Percentiles rank a stretch among this genome's conserved stretches.
These are phyloP conservation scores for Microchrysa polita DNA, from an alignment of 2,888 invertebrate species.

Conservation along the genomic window DNA sequence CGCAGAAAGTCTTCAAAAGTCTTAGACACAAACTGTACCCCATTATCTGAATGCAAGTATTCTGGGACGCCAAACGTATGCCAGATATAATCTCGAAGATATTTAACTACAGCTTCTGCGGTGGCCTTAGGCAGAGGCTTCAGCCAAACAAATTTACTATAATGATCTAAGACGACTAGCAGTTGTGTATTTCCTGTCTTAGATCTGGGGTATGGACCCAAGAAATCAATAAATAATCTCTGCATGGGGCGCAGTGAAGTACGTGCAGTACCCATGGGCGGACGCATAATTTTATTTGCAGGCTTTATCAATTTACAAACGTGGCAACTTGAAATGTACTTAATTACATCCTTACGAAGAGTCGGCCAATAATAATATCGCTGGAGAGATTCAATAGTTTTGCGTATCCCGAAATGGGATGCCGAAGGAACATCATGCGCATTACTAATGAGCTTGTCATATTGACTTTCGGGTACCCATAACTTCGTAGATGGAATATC, in stretches of 20 bases:
- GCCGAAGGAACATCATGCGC: constrained; percentile 29
- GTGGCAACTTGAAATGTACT: constrained; percentile 38
- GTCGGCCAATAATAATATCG: too few species aligned
- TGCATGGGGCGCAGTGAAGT: constrained; percentile 8
- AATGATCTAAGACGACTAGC: constrained; percentile 3
- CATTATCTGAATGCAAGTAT: background rate
- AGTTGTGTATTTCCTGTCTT: constrained; percentile 35
- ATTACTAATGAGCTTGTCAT: constrained; percentile 7
- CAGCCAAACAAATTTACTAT: background rate
- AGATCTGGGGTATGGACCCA: constrained; percentile 25
- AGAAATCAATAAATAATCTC: constrained; percentile 21
- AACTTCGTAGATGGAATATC: too few species aligned
- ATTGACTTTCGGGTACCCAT: too few species aligned
- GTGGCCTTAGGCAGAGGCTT: constrained; percentile 12
- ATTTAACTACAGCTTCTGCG: background rate
- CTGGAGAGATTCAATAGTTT: constrained; percentile 39
- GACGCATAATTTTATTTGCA: constrained; percentile 13
- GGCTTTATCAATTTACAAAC: constrained; percentile 34
- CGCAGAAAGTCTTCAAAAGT: background rate
- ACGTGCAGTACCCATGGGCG: background rate
- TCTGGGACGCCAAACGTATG: constrained; percentile 5
- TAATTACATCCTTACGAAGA: constrained; percentile 24
- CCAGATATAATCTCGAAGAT: too few species aligned
- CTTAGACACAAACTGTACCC: background rate
- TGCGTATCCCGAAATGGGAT: constrained; percentile 43